Percentiles rank a stretch among this genome's conserved stretches.
Evolutionary conservation across 1,140 invertebrate genomes (phyloP).

Genomic region (Eriocheir sinensis): DNA sequence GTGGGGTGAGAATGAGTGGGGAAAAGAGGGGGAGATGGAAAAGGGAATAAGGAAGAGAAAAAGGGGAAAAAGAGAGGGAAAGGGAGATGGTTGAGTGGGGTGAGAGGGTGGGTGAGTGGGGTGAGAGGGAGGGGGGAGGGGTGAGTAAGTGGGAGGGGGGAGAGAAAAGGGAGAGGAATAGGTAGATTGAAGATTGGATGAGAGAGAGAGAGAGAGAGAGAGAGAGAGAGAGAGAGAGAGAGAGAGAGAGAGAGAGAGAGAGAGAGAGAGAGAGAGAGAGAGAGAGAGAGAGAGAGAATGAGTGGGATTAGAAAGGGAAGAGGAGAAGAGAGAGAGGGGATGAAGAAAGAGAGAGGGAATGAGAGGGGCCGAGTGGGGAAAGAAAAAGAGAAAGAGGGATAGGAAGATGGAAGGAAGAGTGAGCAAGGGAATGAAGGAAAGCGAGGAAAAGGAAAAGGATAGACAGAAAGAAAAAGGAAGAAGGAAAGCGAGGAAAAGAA

Average conservation of each 20-base stretch:
- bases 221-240: too few relatives aligned
- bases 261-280: neutral
- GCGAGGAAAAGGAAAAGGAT: neutral
- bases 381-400: neutral
- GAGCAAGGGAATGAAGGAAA: neutral
- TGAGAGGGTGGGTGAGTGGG: constrained; percentile 78
- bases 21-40: neutral
- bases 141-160: neutral
- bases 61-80: neutral
- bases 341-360: neutral
- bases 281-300: neutral
- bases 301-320: neutral
- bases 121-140: too few relatives aligned
- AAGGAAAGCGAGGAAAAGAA: too few relatives aligned
- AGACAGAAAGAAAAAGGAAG: too few relatives aligned
- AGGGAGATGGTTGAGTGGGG: neutral
- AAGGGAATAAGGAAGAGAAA: neutral
- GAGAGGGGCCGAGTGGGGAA: neutral
- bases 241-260: too few relatives aligned
- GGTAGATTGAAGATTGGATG: neutral
- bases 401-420: neutral
- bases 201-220: neutral
- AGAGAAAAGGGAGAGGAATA: neutral
- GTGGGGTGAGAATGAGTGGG: constrained; percentile 80
- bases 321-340: neutral